Base-by-base conservation (phyloP, 2,888 invertebrate genomes). In the Phorcus lineatus region DNA sequence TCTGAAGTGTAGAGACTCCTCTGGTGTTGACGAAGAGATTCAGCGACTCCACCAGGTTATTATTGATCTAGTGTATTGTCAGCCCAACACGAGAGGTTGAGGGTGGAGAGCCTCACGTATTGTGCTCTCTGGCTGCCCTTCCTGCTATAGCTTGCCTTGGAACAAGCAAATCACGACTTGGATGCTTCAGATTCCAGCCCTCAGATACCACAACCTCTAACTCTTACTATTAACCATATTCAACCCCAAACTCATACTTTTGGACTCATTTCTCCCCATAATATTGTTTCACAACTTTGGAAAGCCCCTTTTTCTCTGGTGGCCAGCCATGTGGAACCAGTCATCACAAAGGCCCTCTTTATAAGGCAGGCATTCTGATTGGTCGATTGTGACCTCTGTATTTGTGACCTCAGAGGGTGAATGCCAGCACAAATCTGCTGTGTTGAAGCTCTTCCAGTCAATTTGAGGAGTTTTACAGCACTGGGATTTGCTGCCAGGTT, bases 41-140 rank as follows among this genome's bases (percentile, higher is more conserved):
- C 47, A 47, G 47, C 47, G 1, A 36, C 47, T 47, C 47, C 47
- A 47, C 47, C 11, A 4, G 47, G 11, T 47, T 47, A 47, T 47
- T 47, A 47, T 47, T 47, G 47, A 47, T 47, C 47, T 47, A 47
- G 47, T 47, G 47, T 13, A 47, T 47, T 47, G 47, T 47, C 11
- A 47, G 47, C 47, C 47, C 47, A 47, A 6, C 13, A 6, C 47
- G 47, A 1, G 47, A 47, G 47, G 47, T 4, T 47, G 1, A 47
- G 47, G 47, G 47, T 47, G 57, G 11, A 36, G 74, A 74, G 31
- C 74, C 74, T 47, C 74, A n/a, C 22, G 19, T 74, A 40, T 40
- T 36, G 40, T 74, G 74, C 74, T 74, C 74, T 74, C 74, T 47
- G 40, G n/a, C 40, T 47, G 74, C 31, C 74, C 74, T 74, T 74